A percentile compares a stretch with the other conserved stretches of the same genome.
Conservation (phyloP, 2,797 vertebrate species). For the Macrochelys suwanniensis region DNA sequence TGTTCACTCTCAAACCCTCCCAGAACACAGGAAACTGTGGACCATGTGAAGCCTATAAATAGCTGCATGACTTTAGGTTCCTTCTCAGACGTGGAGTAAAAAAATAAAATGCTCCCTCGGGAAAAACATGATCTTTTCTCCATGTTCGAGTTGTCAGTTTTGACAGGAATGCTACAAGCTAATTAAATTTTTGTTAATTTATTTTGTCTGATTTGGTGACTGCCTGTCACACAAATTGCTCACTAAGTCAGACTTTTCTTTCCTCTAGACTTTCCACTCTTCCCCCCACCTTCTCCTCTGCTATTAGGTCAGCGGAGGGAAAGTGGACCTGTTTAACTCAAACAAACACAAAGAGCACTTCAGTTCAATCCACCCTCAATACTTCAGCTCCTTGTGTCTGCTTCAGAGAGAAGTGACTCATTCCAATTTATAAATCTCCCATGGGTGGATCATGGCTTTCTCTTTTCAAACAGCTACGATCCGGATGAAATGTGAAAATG, state of each 20-base stretch:
- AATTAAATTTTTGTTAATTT: slow-evolving; percentile 87
- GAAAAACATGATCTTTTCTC: slow-evolving; percentile 79
- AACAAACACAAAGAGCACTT: slow-evolving; percentile 82
- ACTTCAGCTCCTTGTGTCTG: slow-evolving; percentile 63
- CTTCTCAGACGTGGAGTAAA: slow-evolving; percentile 42
- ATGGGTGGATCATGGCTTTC: neutral
- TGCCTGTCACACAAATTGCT: slow-evolving; percentile 79
- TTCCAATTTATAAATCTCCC: slow-evolving; percentile 56
- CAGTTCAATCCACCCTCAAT: slow-evolving; percentile 69
- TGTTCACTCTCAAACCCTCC: slow-evolving; percentile 66
- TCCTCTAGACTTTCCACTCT: slow-evolving; percentile 70
- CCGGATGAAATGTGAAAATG: slow-evolving; percentile 20
- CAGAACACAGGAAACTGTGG: slow-evolving; percentile 74
- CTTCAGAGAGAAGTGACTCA: slow-evolving; percentile 45
- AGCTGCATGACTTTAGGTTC: slow-evolving; percentile 62
- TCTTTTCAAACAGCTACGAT: neutral
- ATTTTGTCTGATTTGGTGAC: slow-evolving; percentile 81
- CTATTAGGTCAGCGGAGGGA: slow-evolving; percentile 63
- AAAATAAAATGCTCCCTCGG: slow-evolving; percentile 64
- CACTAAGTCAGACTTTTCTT: slow-evolving; percentile 66
- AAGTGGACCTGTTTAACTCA: slow-evolving; percentile 78
- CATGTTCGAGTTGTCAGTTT: slow-evolving; percentile 81
- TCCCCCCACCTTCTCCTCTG: slow-evolving; percentile 60
- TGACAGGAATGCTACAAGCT: slow-evolving; percentile 82
- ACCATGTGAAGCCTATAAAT: slow-evolving; percentile 77